A percentile compares a stretch with the other conserved stretches of the same genome.
These are phyloP conservation scores for Thymelicus lineola DNA, from an alignment of 2,888 invertebrate genomes.

Conservation along the genomic window DNA sequence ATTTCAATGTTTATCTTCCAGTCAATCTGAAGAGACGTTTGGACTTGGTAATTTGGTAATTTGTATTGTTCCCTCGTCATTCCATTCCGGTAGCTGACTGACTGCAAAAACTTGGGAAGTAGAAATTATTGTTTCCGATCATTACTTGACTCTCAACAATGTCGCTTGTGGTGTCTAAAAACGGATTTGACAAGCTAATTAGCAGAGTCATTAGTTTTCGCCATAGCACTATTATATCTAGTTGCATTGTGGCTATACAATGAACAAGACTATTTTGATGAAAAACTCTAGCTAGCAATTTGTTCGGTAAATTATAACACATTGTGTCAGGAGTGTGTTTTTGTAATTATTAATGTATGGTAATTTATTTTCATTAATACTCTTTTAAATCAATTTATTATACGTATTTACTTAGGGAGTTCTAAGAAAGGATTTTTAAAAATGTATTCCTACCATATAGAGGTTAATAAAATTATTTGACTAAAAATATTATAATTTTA, in stretches of 20 bases:
- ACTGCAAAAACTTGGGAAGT: slow-evolving; percentile 34
- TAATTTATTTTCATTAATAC: no score
- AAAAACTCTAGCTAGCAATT: no score
- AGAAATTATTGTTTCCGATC: slow-evolving; percentile 36
- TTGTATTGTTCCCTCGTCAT: slow-evolving; percentile 28
- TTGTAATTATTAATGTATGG: no score
- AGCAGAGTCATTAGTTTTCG: slow-evolving; percentile 22
- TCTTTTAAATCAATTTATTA: no score
- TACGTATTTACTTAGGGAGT: no score
- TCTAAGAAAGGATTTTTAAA: no score
- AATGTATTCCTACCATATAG: no score
- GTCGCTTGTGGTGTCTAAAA: slow-evolving; percentile 25
- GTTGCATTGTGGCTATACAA: slow-evolving; percentile 3
- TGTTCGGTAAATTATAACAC: no score
- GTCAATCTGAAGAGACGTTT: slow-evolving; percentile 25
- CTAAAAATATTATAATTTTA: no score
- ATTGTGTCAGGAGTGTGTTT: no score
- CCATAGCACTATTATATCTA: not conserved
- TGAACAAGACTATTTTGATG: not conserved
- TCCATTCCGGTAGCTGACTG: not conserved
- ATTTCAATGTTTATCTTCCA: slow-evolving; percentile 6
- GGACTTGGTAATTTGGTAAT: slow-evolving; percentile 22
- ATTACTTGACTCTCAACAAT: slow-evolving; percentile 32
- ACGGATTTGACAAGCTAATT: slow-evolving; percentile 28
- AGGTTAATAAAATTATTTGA: no score